Conservation (phyloP, 2,113 vertebrate species). For the Ptilonorhynchus violaceus region DNA sequence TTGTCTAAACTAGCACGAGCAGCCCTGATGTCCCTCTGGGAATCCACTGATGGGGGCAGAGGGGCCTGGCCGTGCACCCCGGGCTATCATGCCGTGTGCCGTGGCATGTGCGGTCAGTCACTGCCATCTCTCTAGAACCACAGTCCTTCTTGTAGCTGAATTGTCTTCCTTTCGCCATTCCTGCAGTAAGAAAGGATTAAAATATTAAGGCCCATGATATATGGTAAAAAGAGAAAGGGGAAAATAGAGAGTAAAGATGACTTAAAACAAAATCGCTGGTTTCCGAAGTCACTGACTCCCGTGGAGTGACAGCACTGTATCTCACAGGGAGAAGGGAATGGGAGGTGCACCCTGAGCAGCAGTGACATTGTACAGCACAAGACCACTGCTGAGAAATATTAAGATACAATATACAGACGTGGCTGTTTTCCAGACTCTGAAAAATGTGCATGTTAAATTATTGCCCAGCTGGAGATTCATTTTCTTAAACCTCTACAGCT, state of each 20-base stretch:
- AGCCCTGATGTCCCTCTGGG: neutral
- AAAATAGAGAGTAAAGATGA: neutral
- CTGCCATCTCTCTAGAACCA: neutral
- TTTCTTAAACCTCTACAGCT: neutral
- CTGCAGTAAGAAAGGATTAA: slow-evolving; percentile 51
- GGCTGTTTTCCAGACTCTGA: neutral
- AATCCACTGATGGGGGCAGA: neutral
- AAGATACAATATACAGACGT: neutral
- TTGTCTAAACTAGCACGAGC: neutral
- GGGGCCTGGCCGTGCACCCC: neutral
- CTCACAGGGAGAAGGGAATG: neutral
- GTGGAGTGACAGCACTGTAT: neutral
- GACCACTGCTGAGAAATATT: neutral
- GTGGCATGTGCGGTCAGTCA: neutral
- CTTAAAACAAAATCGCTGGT: neutral
- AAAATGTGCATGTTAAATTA: neutral
- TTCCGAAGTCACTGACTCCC: neutral
- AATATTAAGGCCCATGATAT: neutral
- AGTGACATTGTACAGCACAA: neutral
- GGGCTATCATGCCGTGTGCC: neutral
- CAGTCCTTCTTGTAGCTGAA: neutral
- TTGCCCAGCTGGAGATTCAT: neutral
- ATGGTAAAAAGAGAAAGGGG: neutral
- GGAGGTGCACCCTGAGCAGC: neutral
- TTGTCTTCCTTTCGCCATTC: slow-evolving; percentile 10